Evolutionary conservation across 2,113 vertebrate species (phyloP), one percentile per base, ranked within the genome.

Genomic region (Amphiprion percula): DNA sequence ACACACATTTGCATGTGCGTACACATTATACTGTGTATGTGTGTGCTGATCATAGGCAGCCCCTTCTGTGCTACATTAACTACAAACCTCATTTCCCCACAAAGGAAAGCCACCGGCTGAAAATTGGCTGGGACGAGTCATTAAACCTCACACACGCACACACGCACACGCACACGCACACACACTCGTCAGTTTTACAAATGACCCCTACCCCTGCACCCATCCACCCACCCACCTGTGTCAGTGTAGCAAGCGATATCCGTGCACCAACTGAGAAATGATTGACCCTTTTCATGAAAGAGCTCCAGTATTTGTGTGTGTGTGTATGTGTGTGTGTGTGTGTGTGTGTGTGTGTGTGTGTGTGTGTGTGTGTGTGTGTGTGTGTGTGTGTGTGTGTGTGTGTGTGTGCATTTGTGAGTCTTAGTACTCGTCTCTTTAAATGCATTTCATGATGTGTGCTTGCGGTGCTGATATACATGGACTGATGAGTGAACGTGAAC

Each of bases 21-120:
- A 17, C 65, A 53, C 54, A 26, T 33, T 26, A 21, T 8, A 16
- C 24, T 41, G 67, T 28, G 55, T 33, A 14, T 62, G 53, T 0
- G 1, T 58, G 68, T 50, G 23, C 59, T 59, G 74, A 83, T 87
- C 84, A 80, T 62, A 84, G 66, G 71, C 86, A 84, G 60, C 59
- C 30, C 82, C 82, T 83, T 90, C 80, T 91, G 90, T 91, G 93
- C 93, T 87, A 91, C 91, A 93, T 92, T 92, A 91, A 92, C 87
- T 89, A 81, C 91, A 91, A 92, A 91, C 89, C 91, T 91, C 84
- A 92, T 92, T 94, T 87, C 87, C 83, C 49, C 88, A 88, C 91
- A 91, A 91, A 91, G 90, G 87, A 88, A 90, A 88, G 88, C 87
- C 82, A 90, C 62, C 16, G 88, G 91, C 87, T 92, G 91, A 86